These are phyloP conservation scores for Onychorhynchus coronatus DNA, from an alignment of 2,113 vertebrate genomes.

Conservation along the genomic window DNA sequence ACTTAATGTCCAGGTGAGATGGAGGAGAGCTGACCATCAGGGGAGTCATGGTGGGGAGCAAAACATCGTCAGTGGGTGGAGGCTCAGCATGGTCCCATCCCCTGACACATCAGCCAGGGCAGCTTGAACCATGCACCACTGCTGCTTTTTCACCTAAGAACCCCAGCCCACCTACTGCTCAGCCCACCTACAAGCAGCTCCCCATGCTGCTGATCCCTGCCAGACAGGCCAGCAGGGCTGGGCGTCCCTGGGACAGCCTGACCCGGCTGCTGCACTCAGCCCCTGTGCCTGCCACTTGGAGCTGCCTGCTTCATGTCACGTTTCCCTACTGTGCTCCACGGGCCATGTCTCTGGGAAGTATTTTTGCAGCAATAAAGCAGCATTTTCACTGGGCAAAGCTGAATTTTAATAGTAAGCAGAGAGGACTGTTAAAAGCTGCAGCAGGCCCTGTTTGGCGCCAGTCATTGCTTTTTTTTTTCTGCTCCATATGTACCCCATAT, in stretches of 20 bases:
- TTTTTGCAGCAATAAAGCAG: constrained; percentile 31
- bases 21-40: background rate
- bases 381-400: constrained; percentile 21
- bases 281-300: background rate
- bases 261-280: background rate
- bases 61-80: accelerated
- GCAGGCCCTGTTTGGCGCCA: constrained; percentile 12
- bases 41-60: background rate
- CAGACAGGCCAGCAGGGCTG: background rate
- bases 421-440: constrained; percentile 49
- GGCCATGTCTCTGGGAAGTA: background rate
- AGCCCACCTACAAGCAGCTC: background rate
- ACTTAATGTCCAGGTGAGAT: accelerated
- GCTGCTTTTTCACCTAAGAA: background rate
- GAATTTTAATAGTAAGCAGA: constrained; percentile 31
- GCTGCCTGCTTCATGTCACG: accelerated
- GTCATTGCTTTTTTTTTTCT: background rate
- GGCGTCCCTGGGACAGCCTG: background rate
- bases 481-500: constrained; percentile 57
- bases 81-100: background rate
- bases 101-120: accelerated
- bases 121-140: accelerated
- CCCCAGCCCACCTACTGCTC: background rate
- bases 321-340: background rate
- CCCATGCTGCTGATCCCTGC: background rate